Percentiles rank a stretch among this genome's conserved stretches.
phyloP scores from a whole-genome alignment of 1,140 invertebrate genomes.

The Odontomachus brunneus region DNA sequence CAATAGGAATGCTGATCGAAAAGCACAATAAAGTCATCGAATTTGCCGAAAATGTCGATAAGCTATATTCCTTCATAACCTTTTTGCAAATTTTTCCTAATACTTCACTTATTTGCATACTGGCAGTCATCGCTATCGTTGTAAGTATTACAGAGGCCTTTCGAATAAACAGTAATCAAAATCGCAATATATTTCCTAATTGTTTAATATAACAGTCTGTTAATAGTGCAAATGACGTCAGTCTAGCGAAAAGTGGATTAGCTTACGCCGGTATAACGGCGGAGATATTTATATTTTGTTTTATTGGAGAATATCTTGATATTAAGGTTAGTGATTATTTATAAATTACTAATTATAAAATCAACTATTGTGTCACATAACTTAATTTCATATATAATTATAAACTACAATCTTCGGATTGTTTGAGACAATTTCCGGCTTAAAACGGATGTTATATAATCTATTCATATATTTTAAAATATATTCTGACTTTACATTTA shows the following conservation, averaged over 20 bases:
- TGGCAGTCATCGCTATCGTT: conserved; percentile 7
- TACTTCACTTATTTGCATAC: conserved; percentile 27
- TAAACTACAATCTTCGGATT: background rate
- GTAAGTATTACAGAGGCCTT: background rate
- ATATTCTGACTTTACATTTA: no score
- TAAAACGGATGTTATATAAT: no score
- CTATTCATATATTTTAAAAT: no score
- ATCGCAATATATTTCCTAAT: background rate
- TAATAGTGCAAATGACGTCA: background rate
- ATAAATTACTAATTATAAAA: background rate
- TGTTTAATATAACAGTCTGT: background rate
- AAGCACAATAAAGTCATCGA: conserved; percentile 26
- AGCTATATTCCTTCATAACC: conserved; percentile 7
- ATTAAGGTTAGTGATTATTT: conserved; percentile 26
- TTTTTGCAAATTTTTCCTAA: conserved; percentile 34
- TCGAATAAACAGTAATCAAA: background rate
- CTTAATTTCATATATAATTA: background rate
- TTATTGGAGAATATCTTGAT: conserved; percentile 57
- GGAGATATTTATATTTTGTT: conserved; percentile 55
- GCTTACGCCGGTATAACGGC: conserved; percentile 21
- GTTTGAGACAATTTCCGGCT: no score
- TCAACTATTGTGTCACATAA: background rate
- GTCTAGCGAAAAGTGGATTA: background rate
- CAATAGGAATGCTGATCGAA: background rate
- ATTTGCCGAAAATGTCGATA: conserved; percentile 13